phyloP scores from a whole-genome alignment of 53 echinoderm and acorn worm genomes.

The Mesocentrotus franciscanus region DNA sequence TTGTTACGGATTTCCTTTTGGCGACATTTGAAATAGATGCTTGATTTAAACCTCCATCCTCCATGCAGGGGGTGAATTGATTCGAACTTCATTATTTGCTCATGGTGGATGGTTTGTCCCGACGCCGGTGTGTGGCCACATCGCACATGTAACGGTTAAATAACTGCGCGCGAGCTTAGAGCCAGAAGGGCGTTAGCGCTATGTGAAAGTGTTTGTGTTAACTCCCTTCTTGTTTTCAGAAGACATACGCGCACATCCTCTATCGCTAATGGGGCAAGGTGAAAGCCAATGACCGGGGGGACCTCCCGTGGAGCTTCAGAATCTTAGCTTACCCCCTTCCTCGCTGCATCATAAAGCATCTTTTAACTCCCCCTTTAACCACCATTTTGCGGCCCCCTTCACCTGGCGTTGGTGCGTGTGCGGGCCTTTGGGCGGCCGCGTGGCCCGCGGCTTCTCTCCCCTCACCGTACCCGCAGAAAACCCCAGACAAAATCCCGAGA shows the following conservation, averaged over 20 bases:
- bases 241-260: neutral
- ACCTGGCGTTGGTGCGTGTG: constrained; percentile 29
- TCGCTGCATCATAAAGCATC: neutral
- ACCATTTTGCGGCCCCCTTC: constrained; percentile 27
- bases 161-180: neutral
- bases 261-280: neutral
- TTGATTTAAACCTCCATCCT: neutral
- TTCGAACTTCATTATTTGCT: neutral
- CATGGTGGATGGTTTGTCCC: neutral
- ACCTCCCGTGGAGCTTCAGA: neutral
- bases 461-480: neutral
- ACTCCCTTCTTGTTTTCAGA: no score
- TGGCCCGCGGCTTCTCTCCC: constrained; percentile 24
- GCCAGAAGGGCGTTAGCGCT: no score
- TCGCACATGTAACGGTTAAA: neutral
- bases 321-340: constrained; percentile 12
- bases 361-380: neutral
- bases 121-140: neutral
- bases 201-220: no score
- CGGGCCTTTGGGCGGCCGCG: constrained; percentile 45
- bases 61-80: neutral
- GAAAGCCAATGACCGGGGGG: constrained; percentile 24
- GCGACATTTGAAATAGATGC: neutral
- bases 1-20: constrained; percentile 7
- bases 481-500: constrained; percentile 17